Conservation (phyloP, 2,888 invertebrate species). For the Notodonta ziczac region DNA sequence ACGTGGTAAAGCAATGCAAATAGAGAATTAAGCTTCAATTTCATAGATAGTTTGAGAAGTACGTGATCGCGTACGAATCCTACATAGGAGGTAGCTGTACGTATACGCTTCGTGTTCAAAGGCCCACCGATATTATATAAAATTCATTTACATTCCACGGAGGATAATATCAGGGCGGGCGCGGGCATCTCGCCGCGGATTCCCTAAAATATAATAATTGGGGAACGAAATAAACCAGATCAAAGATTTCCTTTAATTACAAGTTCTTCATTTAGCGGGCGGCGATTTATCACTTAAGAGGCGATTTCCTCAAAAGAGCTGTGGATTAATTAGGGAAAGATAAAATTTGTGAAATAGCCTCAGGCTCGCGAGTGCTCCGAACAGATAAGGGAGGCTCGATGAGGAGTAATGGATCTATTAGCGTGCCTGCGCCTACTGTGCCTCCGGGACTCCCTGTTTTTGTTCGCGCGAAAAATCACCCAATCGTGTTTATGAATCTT, state of each 20-base stretch:
- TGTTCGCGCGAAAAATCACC: slow-evolving; percentile 60
- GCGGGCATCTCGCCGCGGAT: slow-evolving; percentile 24
- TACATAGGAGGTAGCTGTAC: too few relatives aligned
- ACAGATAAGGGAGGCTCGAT: slow-evolving; percentile 71
- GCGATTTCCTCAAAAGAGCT: slow-evolving; percentile 72
- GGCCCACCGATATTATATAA: slow-evolving; percentile 28
- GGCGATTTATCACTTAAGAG: slow-evolving; percentile 75
- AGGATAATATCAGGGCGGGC: slow-evolving; percentile 22
- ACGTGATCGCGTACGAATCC: too few relatives aligned
- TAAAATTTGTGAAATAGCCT: slow-evolving; percentile 78
- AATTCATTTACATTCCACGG: slow-evolving; percentile 27
- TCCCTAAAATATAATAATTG: slow-evolving; percentile 47
- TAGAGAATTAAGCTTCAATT: not conserved
- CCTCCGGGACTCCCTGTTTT: slow-evolving; percentile 50
- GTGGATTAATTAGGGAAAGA: slow-evolving; percentile 79
- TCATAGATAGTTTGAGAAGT: too few relatives aligned
- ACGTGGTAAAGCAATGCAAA: too few relatives aligned
- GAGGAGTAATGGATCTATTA: slow-evolving; percentile 75
- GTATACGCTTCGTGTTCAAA: slow-evolving; percentile 20
- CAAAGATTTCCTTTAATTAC: slow-evolving; percentile 75
- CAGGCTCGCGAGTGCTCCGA: slow-evolving; percentile 68
- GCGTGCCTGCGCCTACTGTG: slow-evolving; percentile 50
- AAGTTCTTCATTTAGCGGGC: slow-evolving; percentile 66
- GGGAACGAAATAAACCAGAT: slow-evolving; percentile 64
- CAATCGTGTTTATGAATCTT: slow-evolving; percentile 59